Evolutionary conservation across 2,797 vertebrate species (phyloP).

Genomic region (Peromyscus nudipes): DNA sequence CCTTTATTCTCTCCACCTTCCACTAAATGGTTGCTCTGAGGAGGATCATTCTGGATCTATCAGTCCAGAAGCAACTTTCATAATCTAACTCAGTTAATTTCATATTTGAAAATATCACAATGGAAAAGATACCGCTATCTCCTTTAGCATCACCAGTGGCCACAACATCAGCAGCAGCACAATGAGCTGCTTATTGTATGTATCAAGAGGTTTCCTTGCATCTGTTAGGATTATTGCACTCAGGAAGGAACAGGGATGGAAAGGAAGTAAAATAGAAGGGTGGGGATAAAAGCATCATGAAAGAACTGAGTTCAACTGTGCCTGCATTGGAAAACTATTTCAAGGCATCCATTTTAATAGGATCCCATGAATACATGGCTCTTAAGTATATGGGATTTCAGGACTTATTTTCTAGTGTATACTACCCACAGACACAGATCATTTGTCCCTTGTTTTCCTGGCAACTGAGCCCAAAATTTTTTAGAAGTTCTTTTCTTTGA

Average conservation of each 20-base stretch:
- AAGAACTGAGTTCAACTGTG: not conserved
- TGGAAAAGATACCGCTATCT: not conserved
- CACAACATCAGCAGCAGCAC: not conserved
- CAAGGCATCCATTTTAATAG: not conserved
- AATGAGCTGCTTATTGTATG: not conserved
- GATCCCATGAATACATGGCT: not conserved
- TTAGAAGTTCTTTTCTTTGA: conserved; percentile 56
- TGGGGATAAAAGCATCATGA: not conserved
- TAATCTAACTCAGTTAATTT: conserved; percentile 15
- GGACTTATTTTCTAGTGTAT: not conserved
- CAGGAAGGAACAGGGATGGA: not conserved
- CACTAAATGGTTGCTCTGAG: not conserved
- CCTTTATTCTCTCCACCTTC: not conserved
- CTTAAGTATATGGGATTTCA: not conserved
- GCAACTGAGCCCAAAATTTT: conserved; percentile 50
- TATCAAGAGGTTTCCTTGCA: not conserved
- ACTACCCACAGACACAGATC: not conserved
- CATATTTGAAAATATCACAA: conserved; percentile 6
- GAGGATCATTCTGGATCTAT: not conserved
- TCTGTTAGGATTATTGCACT: not conserved
- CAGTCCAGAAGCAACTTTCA: not conserved
- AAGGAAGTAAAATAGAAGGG: not conserved
- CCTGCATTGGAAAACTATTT: not conserved
- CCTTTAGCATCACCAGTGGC: not conserved
- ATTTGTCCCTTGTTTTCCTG: conserved; percentile 37